Conservation (phyloP, 1,140 invertebrate species). For the Calycopis cecrops region DNA sequence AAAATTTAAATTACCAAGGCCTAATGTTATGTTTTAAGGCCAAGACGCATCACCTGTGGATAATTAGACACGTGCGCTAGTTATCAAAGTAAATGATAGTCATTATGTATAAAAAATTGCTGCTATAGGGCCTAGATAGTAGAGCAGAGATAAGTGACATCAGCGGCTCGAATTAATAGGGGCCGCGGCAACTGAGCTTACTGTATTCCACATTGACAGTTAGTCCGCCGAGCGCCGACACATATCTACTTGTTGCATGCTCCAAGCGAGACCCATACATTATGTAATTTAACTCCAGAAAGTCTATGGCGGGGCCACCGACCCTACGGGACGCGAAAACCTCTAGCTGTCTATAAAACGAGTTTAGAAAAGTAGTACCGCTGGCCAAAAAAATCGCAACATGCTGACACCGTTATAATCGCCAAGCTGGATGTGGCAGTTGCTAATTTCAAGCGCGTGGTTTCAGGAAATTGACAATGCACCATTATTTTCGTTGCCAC, state of each 20-base stretch:
- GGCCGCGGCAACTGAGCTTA: conserved; percentile 70
- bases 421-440: conserved; percentile 74
- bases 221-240: conserved; percentile 72
- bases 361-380: conserved; percentile 76
- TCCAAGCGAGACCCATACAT: conserved; percentile 71
- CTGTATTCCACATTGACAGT: conserved; percentile 75
- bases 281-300: conserved; percentile 75
- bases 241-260: conserved; percentile 76
- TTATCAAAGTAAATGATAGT: conserved; percentile 64
- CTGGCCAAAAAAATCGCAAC: conserved; percentile 76
- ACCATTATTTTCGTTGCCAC: conserved; percentile 64
- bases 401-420: conserved; percentile 76
- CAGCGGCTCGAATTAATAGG: conserved; percentile 73
- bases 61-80: conserved; percentile 59
- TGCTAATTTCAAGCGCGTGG: conserved; percentile 63
- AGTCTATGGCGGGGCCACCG: conserved; percentile 65
- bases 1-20: conserved; percentile 16
- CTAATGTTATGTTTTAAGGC: not conserved
- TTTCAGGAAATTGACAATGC: conserved; percentile 64
- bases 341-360: conserved; percentile 74
- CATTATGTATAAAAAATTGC: conserved; percentile 69
- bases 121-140: conserved; percentile 72
- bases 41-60: conserved; percentile 17
- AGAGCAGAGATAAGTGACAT: conserved; percentile 72
- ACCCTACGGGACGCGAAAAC: conserved; percentile 73